Evolutionary conservation across 2,888 invertebrate species (phyloP), one percentile per base, ranked within the genome.

Genomic region (Cheilosia soror): DNA sequence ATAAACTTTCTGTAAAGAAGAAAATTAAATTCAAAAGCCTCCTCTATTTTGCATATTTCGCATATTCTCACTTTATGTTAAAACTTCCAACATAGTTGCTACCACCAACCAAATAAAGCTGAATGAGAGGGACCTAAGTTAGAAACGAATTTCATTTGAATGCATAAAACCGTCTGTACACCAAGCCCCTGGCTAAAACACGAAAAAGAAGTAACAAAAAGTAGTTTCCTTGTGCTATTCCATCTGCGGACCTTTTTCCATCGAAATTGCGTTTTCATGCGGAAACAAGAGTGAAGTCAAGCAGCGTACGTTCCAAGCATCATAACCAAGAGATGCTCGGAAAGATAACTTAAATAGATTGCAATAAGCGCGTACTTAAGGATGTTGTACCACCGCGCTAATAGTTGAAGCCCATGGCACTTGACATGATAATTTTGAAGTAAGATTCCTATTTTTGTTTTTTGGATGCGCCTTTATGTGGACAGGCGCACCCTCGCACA

Each of bases 301-400:
- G 71, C 47, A 72, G 78, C 78, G 78, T 47, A 78, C 78, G 40
- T 37, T 62, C 47, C 62, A 71, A 51, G 77, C 53, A 78, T 78
- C 60, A 65, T 47, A 60, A 27, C 15, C 44, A 62, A 77, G 76
- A 42, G 60, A 51, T 68, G 51, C 68, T 44, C 27, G 2, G 15
- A 37, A 58, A 55, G 53, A 82, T 82, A 71, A 71, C 71, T 66
- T 77, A 66, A 82, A 82, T 77, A 66, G 82, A 82, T 82, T 77
- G 82, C 82, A 71, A 71, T 82, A 82, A 82, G 71, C 78, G 53
- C 71, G 49, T 66, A 55, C 82, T 82, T 78, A 20, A 77, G 42
- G 29, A 63, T 69, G 27, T 53, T 6, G 13, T 13, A 57, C 33
- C 42, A 37, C 31, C 20, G 20, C 20, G 20, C 51, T 71, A 51